Evolutionary conservation across 2,113 vertebrate species (phyloP).

Genomic region (Raja brachyura): DNA sequence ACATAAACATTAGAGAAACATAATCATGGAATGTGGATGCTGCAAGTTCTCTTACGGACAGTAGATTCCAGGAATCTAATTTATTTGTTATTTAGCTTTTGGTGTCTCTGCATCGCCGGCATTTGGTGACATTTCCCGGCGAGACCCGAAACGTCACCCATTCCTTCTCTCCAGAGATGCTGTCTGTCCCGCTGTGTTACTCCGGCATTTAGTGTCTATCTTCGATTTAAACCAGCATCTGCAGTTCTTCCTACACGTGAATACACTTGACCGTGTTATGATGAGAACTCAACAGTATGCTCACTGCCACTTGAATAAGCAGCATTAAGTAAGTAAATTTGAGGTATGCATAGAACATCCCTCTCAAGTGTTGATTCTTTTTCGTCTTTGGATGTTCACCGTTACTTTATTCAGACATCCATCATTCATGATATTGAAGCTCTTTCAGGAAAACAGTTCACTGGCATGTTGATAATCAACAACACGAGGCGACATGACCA

Average conservation of each 20-base stretch:
- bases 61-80: neutral
- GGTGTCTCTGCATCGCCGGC: too few species aligned
- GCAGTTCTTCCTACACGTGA: too few species aligned
- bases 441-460: neutral
- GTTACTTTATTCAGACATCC: neutral
- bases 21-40: neutral
- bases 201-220: too few species aligned
- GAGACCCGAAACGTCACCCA: too few species aligned
- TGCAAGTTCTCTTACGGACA: neutral
- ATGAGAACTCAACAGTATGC: neutral
- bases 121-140: too few species aligned
- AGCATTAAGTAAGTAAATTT: too few species aligned
- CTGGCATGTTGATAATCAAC: neutral
- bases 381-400: neutral
- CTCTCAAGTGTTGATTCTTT: neutral
- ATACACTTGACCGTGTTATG: too few species aligned
- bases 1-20: neutral
- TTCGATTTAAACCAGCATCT: too few species aligned
- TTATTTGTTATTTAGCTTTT: neutral
- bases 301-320: neutral
- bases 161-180: too few species aligned
- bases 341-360: neutral
- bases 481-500: neutral
- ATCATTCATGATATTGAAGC: neutral
- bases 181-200: too few species aligned